These are phyloP conservation scores for Schizaphis graminum DNA, from an alignment of 2,888 invertebrate genomes.

Conservation along the genomic window DNA sequence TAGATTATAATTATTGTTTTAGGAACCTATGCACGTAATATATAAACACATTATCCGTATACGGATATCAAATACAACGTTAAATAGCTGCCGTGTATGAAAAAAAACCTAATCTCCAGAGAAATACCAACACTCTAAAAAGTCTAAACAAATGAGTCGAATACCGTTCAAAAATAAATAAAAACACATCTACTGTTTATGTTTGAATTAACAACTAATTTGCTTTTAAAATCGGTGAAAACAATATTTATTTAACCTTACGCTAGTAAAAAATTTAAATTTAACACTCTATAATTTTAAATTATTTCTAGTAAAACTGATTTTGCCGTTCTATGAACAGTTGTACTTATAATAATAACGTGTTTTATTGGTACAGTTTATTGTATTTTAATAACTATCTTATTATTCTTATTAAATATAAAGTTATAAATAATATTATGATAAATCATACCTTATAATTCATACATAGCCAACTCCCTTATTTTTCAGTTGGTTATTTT, in stretches of 20 bases:
- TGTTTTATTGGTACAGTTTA: background rate
- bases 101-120: too few species aligned
- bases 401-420: background rate
- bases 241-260: background rate
- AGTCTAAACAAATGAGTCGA: background rate
- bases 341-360: background rate
- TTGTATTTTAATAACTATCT: background rate
- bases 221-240: background rate
- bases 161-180: background rate
- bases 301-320: background rate
- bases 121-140: background rate
- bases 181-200: background rate
- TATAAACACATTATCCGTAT: background rate
- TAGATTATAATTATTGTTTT: background rate
- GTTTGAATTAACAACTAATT: background rate
- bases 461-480: background rate
- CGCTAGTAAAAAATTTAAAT: too few species aligned
- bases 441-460: background rate
- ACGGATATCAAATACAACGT: background rate
- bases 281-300: background rate
- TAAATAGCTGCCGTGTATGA: background rate
- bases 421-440: background rate
- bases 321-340: background rate
- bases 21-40: background rate
- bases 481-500: background rate